A percentile compares a stretch with the other conserved stretches of the same genome.
phyloP scores from a whole-genome alignment of 64 coral and sea anemone genomes.

The Montipora cactus region DNA sequence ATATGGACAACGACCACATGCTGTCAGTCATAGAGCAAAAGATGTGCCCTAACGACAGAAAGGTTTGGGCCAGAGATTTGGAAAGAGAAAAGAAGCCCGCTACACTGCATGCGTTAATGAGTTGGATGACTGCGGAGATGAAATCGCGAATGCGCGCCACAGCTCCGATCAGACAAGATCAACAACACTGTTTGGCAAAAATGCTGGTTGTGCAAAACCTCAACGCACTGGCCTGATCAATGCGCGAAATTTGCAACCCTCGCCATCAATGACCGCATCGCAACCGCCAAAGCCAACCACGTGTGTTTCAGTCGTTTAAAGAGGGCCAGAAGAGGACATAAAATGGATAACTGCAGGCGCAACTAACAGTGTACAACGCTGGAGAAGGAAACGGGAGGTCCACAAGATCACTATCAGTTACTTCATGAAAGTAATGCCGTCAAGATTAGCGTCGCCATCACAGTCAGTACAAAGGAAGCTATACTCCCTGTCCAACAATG shows the following conservation, averaged over 20 bases:
- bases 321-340: too few relatives aligned
- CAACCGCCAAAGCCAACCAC: slow-evolving; percentile 52
- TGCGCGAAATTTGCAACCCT: slow-evolving; percentile 43
- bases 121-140: slow-evolving; percentile 11
- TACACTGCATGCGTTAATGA: slow-evolving; percentile 16
- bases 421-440: too few relatives aligned
- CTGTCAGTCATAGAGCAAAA: slow-evolving; percentile 17
- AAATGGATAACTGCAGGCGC: too few relatives aligned
- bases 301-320: not conserved
- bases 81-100: slow-evolving; percentile 51
- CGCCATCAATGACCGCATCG: slow-evolving; percentile 36
- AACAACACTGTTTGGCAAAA: too few relatives aligned
- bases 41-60: slow-evolving; percentile 35
- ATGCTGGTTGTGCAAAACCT: slow-evolving; percentile 24
- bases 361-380: too few relatives aligned
- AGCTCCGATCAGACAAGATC: too few relatives aligned
- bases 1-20: slow-evolving; percentile 59
- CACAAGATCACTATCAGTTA: too few relatives aligned
- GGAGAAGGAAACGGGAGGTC: too few relatives aligned
- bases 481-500: too few relatives aligned
- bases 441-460: too few relatives aligned
- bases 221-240: slow-evolving; percentile 47
- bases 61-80: slow-evolving; percentile 54
- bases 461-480: too few relatives aligned
- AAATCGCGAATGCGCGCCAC: too few relatives aligned